Percentiles rank a stretch among this genome's conserved stretches.
These are phyloP conservation scores for Sminthopsis crassicaudata DNA, from an alignment of 2,113 vertebrate genomes.

Conservation along the genomic window DNA sequence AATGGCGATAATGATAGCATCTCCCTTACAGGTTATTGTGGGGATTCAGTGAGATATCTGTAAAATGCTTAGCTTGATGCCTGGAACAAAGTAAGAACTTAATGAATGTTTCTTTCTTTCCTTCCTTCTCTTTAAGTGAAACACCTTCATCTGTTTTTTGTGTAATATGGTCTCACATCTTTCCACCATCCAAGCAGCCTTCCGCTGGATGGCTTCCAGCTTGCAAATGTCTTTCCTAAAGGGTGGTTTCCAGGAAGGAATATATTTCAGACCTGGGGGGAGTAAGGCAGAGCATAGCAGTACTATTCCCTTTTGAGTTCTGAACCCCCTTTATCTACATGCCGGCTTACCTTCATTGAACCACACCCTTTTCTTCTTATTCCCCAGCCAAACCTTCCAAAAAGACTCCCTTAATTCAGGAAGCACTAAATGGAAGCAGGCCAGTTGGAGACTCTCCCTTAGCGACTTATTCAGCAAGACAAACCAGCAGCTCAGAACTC, in stretches of 20 bases:
- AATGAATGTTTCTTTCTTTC: neutral
- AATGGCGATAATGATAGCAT: neutral
- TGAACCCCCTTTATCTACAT: neutral
- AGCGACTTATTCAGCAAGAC: constrained; percentile 6
- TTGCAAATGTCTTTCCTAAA: neutral
- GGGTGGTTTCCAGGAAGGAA: neutral
- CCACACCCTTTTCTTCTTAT: neutral
- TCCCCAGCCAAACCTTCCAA: neutral
- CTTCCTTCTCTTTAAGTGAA: neutral
- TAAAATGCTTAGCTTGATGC: neutral
- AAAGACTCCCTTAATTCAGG: neutral
- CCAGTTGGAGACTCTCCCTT: neutral
- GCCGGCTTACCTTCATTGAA: neutral
- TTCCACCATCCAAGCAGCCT: neutral
- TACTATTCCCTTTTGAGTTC: neutral
- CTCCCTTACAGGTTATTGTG: neutral
- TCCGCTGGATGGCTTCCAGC: neutral
- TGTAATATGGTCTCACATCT: neutral
- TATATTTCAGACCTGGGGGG: neutral
- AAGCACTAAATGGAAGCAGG: neutral
- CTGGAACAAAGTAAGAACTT: neutral
- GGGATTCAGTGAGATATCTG: neutral
- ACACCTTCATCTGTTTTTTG: neutral
- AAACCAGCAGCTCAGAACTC: constrained; percentile 23
- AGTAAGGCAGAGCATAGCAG: neutral